Conservation (phyloP, 2,888 invertebrate genomes). For the Amiota minor region DNA sequence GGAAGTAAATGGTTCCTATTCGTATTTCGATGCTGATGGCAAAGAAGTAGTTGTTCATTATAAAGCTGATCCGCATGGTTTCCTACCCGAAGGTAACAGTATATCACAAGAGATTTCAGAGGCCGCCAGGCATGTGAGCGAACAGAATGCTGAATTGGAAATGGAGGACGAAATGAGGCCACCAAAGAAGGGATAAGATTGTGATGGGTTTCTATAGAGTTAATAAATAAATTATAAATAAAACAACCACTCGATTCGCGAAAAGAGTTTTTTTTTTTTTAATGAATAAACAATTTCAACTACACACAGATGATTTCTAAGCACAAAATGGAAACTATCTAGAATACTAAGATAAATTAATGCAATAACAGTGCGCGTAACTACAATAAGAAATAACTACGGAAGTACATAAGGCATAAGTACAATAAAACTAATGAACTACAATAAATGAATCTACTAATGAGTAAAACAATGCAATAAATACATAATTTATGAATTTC, state of each 20-base stretch:
- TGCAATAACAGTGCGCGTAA: conserved; percentile 53
- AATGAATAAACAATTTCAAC: conserved; percentile 63
- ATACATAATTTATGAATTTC: conserved; percentile 54
- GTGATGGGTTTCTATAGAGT: not conserved
- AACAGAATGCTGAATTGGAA: conserved; percentile 39
- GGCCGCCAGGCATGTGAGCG: conserved; percentile 62
- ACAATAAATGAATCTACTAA: conserved; percentile 53
- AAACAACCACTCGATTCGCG: not conserved
- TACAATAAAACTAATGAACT: conserved; percentile 49
- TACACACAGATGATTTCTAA: conserved; percentile 42
- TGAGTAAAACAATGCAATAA: conserved; percentile 55
- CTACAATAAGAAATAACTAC: no score
- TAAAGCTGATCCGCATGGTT: conserved; percentile 70
- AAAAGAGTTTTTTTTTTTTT: conserved; percentile 42
- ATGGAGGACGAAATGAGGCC: conserved; percentile 46
- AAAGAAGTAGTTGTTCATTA: conserved; percentile 69
- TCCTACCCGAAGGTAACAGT: conserved; percentile 70
- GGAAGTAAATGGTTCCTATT: conserved; percentile 68
- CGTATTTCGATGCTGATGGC: conserved; percentile 67
- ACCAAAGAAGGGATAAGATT: conserved; percentile 38
- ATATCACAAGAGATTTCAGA: conserved; percentile 65
- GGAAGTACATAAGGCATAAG: conserved; percentile 39
- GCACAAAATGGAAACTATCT: conserved; percentile 50
- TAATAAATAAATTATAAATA: not conserved
- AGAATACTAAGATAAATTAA: conserved; percentile 44